Conservation (phyloP, 2,888 invertebrate species). For the Shargacucullia verbasci region DNA sequence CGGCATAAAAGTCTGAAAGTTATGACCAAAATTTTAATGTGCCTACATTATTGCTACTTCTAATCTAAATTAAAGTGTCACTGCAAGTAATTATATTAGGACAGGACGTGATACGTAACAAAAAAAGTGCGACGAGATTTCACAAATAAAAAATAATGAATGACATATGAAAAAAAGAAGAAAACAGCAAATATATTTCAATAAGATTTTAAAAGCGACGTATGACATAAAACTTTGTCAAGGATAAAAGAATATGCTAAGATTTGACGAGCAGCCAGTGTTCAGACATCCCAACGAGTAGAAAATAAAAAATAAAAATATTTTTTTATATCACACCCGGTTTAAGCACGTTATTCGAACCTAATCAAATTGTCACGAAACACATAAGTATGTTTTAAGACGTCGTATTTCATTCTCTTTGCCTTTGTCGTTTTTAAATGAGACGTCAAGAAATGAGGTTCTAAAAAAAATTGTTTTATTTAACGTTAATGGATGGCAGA, state of each 20-base stretch:
- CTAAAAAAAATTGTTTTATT: constrained; percentile 61
- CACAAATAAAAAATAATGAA: constrained; percentile 20
- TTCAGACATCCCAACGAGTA: constrained; percentile 13
- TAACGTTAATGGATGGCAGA: constrained; percentile 43
- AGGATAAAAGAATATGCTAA: constrained; percentile 25
- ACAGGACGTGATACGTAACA: neutral
- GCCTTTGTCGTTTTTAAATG: constrained; percentile 40
- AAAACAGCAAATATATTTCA: constrained; percentile 27
- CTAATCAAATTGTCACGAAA: constrained; percentile 42
- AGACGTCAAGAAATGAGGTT: constrained; percentile 56
- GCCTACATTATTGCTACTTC: constrained; percentile 22
- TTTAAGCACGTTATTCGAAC: constrained; percentile 19
- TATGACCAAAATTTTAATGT: constrained; percentile 40
- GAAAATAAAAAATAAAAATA: constrained; percentile 28
- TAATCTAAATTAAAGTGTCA: constrained; percentile 21
- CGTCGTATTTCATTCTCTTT: constrained; percentile 45
- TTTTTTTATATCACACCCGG: constrained; percentile 23
- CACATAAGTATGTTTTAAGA: constrained; percentile 22
- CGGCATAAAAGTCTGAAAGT: constrained; percentile 37
- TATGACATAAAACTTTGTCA: constrained; percentile 33
- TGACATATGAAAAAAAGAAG: constrained; percentile 14
- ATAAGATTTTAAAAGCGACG: constrained; percentile 16
- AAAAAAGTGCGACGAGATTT: constrained; percentile 21
- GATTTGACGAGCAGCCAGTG: constrained; percentile 27
- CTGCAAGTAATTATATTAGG: constrained; percentile 22